Percentiles rank a stretch among this genome's conserved stretches.
phyloP scores from a whole-genome alignment of 2,888 invertebrate genomes.

The Dynastes hyllus region DNA sequence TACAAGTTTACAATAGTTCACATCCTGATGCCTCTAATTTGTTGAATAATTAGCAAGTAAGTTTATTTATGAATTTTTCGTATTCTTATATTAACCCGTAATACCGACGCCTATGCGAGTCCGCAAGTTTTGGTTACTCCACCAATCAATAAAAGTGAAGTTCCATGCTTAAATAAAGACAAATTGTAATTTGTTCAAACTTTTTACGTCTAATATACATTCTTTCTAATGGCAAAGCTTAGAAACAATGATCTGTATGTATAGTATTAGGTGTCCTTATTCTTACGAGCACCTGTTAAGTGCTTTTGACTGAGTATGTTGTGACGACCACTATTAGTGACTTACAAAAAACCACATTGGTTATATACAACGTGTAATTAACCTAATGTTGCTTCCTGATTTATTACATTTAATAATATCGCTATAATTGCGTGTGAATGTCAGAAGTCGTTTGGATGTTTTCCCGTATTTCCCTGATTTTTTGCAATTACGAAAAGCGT shows the following conservation, averaged over 20 bases:
- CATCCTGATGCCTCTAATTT: too few relatives aligned
- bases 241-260: too few relatives aligned
- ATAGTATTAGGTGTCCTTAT: not conserved
- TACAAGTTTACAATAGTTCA: too few relatives aligned
- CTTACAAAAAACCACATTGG: not conserved
- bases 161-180: too few relatives aligned
- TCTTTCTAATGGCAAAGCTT: not conserved
- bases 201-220: not conserved
- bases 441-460: not conserved
- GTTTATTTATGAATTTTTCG: too few relatives aligned
- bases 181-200: too few relatives aligned
- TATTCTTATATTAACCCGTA: too few relatives aligned
- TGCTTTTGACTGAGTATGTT: not conserved
- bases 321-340: conserved; percentile 17
- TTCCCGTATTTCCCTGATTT: not conserved
- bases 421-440: not conserved
- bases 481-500: too few relatives aligned
- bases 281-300: not conserved
- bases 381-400: conserved; percentile 27
- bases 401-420: conserved; percentile 21
- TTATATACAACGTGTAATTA: conserved; percentile 3
- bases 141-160: too few relatives aligned
- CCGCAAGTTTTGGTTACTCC: too few relatives aligned
- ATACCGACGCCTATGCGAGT: too few relatives aligned
- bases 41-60: too few relatives aligned